Evolutionary conservation across 2,888 invertebrate species (phyloP).

Genomic region (Tinea pellionella): DNA sequence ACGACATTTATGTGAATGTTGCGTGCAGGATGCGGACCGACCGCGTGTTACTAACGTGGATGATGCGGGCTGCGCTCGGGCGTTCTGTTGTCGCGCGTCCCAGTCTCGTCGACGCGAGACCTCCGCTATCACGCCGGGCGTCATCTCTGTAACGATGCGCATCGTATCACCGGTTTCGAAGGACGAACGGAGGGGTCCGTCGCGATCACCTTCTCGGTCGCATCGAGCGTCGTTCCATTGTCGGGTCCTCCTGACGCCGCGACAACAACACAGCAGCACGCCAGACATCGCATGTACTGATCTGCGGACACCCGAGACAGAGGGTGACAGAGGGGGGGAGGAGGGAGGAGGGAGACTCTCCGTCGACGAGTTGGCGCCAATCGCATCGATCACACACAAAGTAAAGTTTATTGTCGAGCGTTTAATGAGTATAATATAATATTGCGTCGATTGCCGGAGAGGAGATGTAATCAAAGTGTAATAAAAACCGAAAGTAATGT

Average conservation of each 20-base stretch:
- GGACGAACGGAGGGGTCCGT: neutral
- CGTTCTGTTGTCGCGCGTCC: constrained; percentile 22
- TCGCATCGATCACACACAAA: neutral
- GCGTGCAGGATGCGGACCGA: neutral
- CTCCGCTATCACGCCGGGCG: constrained; percentile 28
- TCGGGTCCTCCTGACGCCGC: neutral
- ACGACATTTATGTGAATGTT: neutral
- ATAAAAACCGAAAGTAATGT: no score
- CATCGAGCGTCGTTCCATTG: neutral
- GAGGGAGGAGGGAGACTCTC: neutral
- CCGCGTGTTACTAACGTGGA: no score
- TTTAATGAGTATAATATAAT: no score
- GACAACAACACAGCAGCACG: neutral
- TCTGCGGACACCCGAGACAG: neutral
- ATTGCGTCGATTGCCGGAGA: no score
- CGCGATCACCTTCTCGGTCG: neutral
- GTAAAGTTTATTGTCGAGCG: neutral
- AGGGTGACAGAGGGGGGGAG: neutral
- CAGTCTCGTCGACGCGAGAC: constrained; percentile 54
- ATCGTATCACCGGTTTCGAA: no score
- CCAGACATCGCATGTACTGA: neutral
- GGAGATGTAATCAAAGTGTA: no score
- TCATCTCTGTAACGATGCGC: neutral
- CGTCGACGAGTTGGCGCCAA: neutral
- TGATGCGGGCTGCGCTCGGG: neutral